Base-by-base conservation (phyloP, 2,888 invertebrate genomes). In the Megaustenia siamemsis region DNA sequence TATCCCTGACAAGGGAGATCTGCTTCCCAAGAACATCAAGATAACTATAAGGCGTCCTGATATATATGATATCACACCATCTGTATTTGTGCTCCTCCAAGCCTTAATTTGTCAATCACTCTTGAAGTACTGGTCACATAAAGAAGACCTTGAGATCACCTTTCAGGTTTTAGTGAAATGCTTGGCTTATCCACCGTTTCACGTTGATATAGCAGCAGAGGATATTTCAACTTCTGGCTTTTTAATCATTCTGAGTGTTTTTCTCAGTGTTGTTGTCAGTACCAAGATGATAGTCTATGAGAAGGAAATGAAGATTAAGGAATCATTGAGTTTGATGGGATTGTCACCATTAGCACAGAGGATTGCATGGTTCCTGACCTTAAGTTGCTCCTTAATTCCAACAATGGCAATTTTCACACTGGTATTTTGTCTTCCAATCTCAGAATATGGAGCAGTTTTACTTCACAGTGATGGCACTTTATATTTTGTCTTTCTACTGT, bases 311-410 rank as follows among this genome's bases (percentile, higher is more conserved):
- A 53, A 53, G 24, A 15, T 53, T 21, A 53, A 97, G 96, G 97
- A 97, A 95, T 96, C 97, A 0, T 97, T 97, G 97, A 97, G 97
- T 95, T 97, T 97, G 94, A 97, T 97, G 96, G 98, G 98, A 2
- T 94, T 98, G 32, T 95, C 96, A 40, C 96, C 96, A 60, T 96
- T 96, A 96, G 94, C 97, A 88, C 96, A 97, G 90, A 97, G 97
- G 97, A 93, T 95, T 0, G 97, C 97, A 2, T 97, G 97, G 97
- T 97, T 97, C 93, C 94, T 96, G 49, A 97, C 97, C 91, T 96
- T 96, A 75, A 96, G 97, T 88, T 89, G 96, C 10, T 96, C 96
- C 91, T 95, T 97, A 84, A 89, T 96, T 0, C 91, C 96, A 43
- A 95, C 96, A 0, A 94, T 96, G 1, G 89, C 95, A 10, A 84